Conservation (phyloP, 1,140 invertebrate genomes). For the Drosophila oshimai region DNA sequence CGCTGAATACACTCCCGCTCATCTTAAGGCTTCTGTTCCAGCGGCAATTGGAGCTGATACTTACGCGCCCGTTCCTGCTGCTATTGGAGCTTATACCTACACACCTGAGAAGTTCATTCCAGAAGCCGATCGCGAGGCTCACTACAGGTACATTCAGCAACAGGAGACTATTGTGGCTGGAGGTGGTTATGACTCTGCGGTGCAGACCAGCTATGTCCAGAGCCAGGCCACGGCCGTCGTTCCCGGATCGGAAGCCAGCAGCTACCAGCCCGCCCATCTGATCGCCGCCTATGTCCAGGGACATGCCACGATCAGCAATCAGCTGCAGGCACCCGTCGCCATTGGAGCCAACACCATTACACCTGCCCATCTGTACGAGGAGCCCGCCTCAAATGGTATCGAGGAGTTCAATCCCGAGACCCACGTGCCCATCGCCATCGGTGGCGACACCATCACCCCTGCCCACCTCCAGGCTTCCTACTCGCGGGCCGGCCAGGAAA, state of each 20-base stretch:
- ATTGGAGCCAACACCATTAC: constrained; percentile 33
- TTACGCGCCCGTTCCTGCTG: background rate
- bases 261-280: background rate
- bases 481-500: constrained; percentile 9
- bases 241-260: background rate
- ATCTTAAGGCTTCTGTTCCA: constrained; percentile 9
- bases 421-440: constrained; percentile 52
- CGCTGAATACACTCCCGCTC: constrained; percentile 10
- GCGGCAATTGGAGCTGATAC: constrained; percentile 14
- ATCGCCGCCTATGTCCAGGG: constrained; percentile 40
- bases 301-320: constrained; percentile 13
- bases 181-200: constrained; percentile 4
- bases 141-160: constrained; percentile 34
- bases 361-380: constrained; percentile 45
- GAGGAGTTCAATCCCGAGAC: constrained; percentile 58
- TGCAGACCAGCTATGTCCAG: background rate
- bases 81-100: constrained; percentile 39
- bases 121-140: constrained; percentile 26
- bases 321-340: constrained; percentile 10
- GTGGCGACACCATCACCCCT: constrained; percentile 49
- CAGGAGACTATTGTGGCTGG: constrained; percentile 12
- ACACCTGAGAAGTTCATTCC: constrained; percentile 47
- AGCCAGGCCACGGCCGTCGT: background rate
- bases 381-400: constrained; percentile 56
- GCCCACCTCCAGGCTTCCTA: constrained; percentile 17